Percentiles rank a stretch among this genome's conserved stretches.
Evolutionary conservation across 1,140 invertebrate genomes (phyloP).

Genomic region (Drosophila pandora): DNA sequence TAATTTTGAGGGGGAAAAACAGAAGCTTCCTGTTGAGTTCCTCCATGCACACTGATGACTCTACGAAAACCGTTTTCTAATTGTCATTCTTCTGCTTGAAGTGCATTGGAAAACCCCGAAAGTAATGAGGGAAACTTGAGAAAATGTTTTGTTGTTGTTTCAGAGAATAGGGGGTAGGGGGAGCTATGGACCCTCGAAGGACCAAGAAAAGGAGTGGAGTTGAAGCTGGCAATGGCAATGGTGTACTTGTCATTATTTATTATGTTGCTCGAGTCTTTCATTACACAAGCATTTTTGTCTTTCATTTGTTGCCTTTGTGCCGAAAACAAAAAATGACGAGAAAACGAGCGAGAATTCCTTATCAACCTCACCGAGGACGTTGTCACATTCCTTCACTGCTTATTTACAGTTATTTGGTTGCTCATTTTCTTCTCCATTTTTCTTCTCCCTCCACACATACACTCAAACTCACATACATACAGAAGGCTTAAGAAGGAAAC

Average conservation of each 20-base stretch:
- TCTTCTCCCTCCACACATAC: constrained; percentile 18
- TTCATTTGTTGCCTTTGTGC: constrained; percentile 69
- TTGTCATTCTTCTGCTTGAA: constrained; percentile 43
- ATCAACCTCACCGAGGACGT: constrained; percentile 40
- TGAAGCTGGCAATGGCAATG: constrained; percentile 7
- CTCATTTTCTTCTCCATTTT: constrained; percentile 38
- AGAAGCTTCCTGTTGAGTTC: constrained; percentile 25
- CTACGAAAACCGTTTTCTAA: constrained; percentile 45
- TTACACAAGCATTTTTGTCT: constrained; percentile 74
- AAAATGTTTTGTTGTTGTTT: constrained; percentile 5
- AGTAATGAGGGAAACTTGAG: constrained; percentile 35
- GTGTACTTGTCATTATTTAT: constrained; percentile 76
- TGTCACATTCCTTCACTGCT: constrained; percentile 67
- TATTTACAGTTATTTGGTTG: constrained; percentile 77
- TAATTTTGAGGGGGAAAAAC: constrained; percentile 8
- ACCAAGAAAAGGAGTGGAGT: constrained; percentile 3
- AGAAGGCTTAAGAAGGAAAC: constrained; percentile 8
- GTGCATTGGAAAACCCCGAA: constrained; percentile 39
- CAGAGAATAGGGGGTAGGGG: not conserved
- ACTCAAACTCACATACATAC: constrained; percentile 2
- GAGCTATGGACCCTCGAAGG: not conserved
- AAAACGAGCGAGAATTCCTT: constrained; percentile 35
- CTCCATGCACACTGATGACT: constrained; percentile 19
- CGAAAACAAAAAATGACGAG: constrained; percentile 17
- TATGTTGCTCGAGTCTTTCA: constrained; percentile 80